phyloP scores from a whole-genome alignment of 2,113 vertebrate genomes.

The Dicentrarchus labrax region DNA sequence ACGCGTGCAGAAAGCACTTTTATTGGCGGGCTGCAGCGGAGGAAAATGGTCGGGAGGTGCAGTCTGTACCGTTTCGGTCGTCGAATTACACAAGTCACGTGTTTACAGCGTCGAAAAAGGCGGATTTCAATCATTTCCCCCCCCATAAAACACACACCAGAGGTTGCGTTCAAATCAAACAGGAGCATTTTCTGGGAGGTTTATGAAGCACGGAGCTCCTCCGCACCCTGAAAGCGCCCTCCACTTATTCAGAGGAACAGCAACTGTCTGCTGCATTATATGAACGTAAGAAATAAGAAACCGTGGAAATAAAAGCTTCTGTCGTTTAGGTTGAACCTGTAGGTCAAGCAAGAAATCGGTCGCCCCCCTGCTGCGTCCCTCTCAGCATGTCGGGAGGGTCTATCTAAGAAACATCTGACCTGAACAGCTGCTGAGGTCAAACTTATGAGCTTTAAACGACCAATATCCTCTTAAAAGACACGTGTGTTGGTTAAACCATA shows the following conservation, averaged over 20 bases:
- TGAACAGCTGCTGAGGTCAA: slow-evolving; percentile 45
- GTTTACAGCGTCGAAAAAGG: not conserved
- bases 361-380: not conserved
- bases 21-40: slow-evolving; percentile 55
- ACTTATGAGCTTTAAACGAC: not conserved
- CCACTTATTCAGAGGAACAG: not conserved
- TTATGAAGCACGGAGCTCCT: not conserved
- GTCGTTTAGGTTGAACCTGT: not conserved
- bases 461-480: not conserved
- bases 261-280: not conserved
- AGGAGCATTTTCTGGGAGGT: not conserved
- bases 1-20: slow-evolving; percentile 57
- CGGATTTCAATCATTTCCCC: not conserved
- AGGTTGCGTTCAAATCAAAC: not conserved
- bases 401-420: slow-evolving; percentile 21
- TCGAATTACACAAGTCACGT: not conserved
- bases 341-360: not conserved
- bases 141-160: not conserved
- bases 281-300: not conserved
- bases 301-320: not conserved
- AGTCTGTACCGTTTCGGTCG: not conserved
- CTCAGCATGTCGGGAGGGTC: slow-evolving; percentile 21
- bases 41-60: slow-evolving; percentile 73
- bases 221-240: not conserved
- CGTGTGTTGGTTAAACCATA: not conserved